These are phyloP conservation scores for Stegostoma tigrinum DNA, from an alignment of 2,113 vertebrate species.

Conservation along the genomic window DNA sequence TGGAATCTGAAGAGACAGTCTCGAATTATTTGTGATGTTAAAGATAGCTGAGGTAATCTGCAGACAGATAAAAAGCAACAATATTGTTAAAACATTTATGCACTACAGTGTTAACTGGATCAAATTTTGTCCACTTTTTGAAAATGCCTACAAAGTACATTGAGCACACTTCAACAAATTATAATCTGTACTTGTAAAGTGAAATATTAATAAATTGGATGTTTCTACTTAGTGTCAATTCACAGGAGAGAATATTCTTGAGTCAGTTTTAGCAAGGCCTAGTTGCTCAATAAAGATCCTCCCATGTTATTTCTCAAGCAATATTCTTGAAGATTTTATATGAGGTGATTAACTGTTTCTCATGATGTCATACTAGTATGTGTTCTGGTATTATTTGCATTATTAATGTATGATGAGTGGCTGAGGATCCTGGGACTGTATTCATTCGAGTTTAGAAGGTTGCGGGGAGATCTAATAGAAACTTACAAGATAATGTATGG, in stretches of 20 bases:
- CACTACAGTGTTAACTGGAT: neutral
- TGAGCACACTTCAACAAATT: neutral
- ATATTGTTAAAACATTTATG: conserved; percentile 10
- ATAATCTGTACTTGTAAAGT: neutral
- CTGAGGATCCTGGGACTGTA: too few relatives aligned
- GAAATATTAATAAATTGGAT: neutral
- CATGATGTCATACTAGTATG: neutral
- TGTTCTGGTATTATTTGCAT: neutral
- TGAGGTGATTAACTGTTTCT: neutral
- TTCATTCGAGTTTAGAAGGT: too few relatives aligned
- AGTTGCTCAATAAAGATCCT: neutral
- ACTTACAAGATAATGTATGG: too few relatives aligned
- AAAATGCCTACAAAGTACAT: neutral
- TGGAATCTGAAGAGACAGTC: neutral
- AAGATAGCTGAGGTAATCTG: neutral
- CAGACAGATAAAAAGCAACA: neutral
- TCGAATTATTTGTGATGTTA: conserved; percentile 8
- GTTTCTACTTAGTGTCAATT: neutral
- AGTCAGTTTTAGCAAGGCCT: neutral
- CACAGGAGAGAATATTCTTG: neutral
- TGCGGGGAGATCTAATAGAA: too few relatives aligned
- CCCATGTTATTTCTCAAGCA: neutral
- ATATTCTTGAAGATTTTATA: neutral
- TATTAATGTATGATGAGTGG: too few relatives aligned
- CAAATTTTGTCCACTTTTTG: neutral